These are phyloP conservation scores for Fissipunctia ypsillon DNA, from an alignment of 2,888 invertebrate species.

Conservation along the genomic window DNA sequence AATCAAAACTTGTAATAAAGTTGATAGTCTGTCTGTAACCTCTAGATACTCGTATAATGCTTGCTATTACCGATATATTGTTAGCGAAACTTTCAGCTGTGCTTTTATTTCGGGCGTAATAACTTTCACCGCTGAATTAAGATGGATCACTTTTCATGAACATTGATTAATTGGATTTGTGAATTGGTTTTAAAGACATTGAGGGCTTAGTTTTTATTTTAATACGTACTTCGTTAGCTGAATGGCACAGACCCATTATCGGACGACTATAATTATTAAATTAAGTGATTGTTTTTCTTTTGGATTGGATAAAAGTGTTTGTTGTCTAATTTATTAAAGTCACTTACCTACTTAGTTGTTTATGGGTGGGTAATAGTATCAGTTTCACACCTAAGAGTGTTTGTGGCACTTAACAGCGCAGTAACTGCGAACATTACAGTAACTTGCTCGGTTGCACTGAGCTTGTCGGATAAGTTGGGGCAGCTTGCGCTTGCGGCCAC, in stretches of 20 bases:
- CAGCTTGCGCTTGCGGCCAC: slow-evolving; percentile 63
- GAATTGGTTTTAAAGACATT: slow-evolving; percentile 47
- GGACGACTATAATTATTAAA: slow-evolving; percentile 38
- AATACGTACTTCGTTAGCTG: slow-evolving; percentile 12
- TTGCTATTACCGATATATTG: slow-evolving; percentile 22
- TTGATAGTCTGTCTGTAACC: slow-evolving; percentile 5
- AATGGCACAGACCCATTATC: slow-evolving; percentile 21
- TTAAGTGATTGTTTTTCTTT: slow-evolving; percentile 41
- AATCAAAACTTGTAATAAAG: slow-evolving; percentile 38
- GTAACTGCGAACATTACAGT: slow-evolving; percentile 27
- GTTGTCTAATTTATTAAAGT: slow-evolving; percentile 25
- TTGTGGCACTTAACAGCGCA: slow-evolving; percentile 26
- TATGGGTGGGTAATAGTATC: slow-evolving; percentile 7
- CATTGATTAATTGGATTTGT: slow-evolving; percentile 60
- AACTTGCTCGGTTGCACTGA: slow-evolving; percentile 45
- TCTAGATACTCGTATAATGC: slow-evolving; percentile 13
- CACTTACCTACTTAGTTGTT: neutral
- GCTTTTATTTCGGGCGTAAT: slow-evolving; percentile 40
- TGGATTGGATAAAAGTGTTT: slow-evolving; percentile 9
- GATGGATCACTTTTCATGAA: slow-evolving; percentile 49
- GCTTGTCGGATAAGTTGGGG: slow-evolving; percentile 55
- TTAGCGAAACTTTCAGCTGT: slow-evolving; percentile 37
- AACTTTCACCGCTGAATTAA: slow-evolving; percentile 44
- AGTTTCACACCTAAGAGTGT: slow-evolving; percentile 6
- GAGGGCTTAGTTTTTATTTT: slow-evolving; percentile 36